Evolutionary conservation across 2,797 vertebrate genomes (phyloP).

Genomic region (Cyprinella venusta): DNA sequence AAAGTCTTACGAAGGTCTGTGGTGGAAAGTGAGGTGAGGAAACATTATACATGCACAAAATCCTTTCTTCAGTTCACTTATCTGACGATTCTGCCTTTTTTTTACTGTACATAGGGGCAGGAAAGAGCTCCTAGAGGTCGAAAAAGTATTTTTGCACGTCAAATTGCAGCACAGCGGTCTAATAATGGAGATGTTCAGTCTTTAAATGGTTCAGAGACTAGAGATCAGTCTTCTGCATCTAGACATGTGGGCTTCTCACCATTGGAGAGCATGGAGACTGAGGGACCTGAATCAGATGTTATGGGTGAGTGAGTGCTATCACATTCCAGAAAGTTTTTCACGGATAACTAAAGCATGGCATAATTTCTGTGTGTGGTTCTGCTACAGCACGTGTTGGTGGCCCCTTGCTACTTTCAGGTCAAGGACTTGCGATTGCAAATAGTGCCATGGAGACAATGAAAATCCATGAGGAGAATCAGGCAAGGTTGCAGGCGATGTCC

Average conservation of each 20-base stretch:
- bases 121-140: conserved; percentile 69
- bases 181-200: conserved; percentile 65
- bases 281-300: conserved; percentile 51
- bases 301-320: conserved; percentile 53
- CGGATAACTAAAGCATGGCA: neutral
- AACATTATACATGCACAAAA: neutral
- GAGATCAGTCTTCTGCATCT: conserved; percentile 31
- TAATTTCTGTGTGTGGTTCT: conserved; percentile 16
- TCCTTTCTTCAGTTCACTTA: neutral
- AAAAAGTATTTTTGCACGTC: conserved; percentile 94
- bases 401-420: conserved; percentile 82
- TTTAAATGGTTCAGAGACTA: conserved; percentile 40
- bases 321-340: neutral
- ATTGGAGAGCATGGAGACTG: conserved; percentile 62
- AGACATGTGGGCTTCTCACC: conserved; percentile 52
- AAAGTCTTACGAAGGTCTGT: conserved; percentile 86
- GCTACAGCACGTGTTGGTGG: conserved; percentile 27
- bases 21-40: conserved; percentile 70
- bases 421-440: conserved; percentile 78
- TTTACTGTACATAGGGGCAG: conserved; percentile 52
- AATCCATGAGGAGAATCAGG: conserved; percentile 91
- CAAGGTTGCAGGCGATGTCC: conserved; percentile 83
- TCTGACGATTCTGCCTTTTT: neutral
- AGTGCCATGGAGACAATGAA: conserved; percentile 80
- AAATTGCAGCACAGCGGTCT: conserved; percentile 86